Base-by-base conservation (phyloP, 2,797 vertebrate genomes). In the Phalanger gymnotis region DNA sequence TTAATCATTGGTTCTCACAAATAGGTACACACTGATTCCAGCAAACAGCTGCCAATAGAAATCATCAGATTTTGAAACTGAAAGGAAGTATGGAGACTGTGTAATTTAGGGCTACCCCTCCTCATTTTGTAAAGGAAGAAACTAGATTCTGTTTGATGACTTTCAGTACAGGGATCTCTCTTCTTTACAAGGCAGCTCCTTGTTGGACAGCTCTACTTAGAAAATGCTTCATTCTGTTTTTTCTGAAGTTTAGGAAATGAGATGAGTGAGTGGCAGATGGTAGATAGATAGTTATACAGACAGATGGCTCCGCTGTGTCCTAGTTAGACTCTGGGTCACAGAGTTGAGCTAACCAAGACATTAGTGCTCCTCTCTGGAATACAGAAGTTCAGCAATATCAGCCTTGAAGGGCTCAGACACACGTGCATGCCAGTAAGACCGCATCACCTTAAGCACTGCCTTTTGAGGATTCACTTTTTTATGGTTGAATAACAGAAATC, bases 191-290 rank as follows among this genome's bases (percentile, higher is more conserved):
- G 66, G n/a, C n/a, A 81, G 73, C 7, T 47, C 13, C 1, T 47
- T 81, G 73, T 47, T 81, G 73, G 25, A 47, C 40, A 47, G 73
- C 9, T 47, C 73, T 25, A 81, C 22, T 47, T 81, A 81, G 40
- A 81, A 47, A 87, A 87, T 47, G 25, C 73, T 87, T 87, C 73
- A 9, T 73, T 73, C 16, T 51, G 10, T 27, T 27, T 87, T 81
- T 81, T 40, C 40, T 87, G 3, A 0, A 14, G 53, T 30, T 52
- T 27, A 2, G 0, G 87, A 28, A 2, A n/a, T n/a, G 19, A 12
- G 0, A 0, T 22, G 89, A 53, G 57, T 0, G 0, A 1, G 0
- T 51, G 57, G 73, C 3, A 28, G 7, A 0, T 0, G 28, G 53
- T 66, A 0, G 0, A 53, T 0, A 0, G 0, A 12, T 2, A 0